Conservation (phyloP, 2,888 invertebrate species). For the Oeneis ivallda region DNA sequence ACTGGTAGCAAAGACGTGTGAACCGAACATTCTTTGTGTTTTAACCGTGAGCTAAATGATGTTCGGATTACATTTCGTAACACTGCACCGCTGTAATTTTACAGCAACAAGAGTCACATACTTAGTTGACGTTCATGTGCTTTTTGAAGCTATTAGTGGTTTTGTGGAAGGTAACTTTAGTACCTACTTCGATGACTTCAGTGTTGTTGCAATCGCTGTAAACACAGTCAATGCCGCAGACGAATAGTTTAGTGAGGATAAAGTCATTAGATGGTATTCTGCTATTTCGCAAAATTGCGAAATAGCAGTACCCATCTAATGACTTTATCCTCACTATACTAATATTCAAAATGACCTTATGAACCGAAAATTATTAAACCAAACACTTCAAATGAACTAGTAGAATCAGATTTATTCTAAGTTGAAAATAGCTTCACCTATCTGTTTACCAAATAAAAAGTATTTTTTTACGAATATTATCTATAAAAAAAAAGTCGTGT, state of each 20-base stretch:
- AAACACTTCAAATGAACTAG: neutral
- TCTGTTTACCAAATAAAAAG: too few species aligned
- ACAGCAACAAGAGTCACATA: constrained; percentile 28
- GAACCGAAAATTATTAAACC: constrained; percentile 4
- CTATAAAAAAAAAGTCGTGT: too few species aligned
- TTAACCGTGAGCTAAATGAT: constrained; percentile 55
- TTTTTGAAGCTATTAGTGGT: constrained; percentile 50
- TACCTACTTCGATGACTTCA: constrained; percentile 17
- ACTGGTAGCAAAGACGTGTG: constrained; percentile 24
- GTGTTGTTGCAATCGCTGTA: constrained; percentile 16
- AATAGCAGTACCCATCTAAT: constrained; percentile 22
- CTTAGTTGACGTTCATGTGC: constrained; percentile 40
- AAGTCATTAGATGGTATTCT: too few species aligned
- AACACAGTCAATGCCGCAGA: constrained; percentile 22
- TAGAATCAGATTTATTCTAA: neutral
- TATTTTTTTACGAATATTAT: too few species aligned
- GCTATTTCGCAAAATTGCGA: too few species aligned
- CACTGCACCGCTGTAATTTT: constrained; percentile 46
- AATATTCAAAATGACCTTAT: constrained; percentile 19
- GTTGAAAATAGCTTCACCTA: neutral
- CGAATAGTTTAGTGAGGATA: too few species aligned
- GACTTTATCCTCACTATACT: constrained; percentile 17
- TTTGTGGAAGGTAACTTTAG: constrained; percentile 9
- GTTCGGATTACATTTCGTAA: constrained; percentile 66
- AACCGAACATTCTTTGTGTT: constrained; percentile 52